Evolutionary conservation across 2,797 vertebrate genomes (phyloP).

Genomic region (Geotrypetes seraphini): DNA sequence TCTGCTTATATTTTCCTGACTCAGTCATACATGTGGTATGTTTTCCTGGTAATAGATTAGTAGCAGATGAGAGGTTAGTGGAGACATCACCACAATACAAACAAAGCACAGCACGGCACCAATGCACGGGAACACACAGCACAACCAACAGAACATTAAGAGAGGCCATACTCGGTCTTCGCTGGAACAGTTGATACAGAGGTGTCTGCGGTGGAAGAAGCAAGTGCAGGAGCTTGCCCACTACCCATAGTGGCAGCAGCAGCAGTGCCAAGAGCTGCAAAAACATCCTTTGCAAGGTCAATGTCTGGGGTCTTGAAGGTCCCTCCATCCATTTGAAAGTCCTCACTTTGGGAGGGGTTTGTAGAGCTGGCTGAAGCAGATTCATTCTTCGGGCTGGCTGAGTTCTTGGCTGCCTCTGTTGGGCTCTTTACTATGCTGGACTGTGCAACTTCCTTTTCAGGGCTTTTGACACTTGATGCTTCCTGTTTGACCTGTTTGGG

Average conservation of each 20-base stretch:
- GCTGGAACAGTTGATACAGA: slow-evolving; percentile 64
- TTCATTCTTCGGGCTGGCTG: slow-evolving; percentile 65
- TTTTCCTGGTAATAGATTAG: no score
- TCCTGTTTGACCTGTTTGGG: slow-evolving; percentile 49
- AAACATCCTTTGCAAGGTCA: slow-evolving; percentile 84
- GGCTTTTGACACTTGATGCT: slow-evolving; percentile 50
- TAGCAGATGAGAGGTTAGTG: background rate
- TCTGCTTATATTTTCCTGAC: no score
- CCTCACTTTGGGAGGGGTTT: slow-evolving; percentile 68
- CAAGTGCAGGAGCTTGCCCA: slow-evolving; percentile 55
- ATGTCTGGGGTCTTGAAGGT: slow-evolving; percentile 81
- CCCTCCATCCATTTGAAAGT: slow-evolving; percentile 86
- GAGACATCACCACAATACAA: slow-evolving; percentile 2
- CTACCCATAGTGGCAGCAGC: slow-evolving; percentile 49
- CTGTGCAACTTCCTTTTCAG: slow-evolving; percentile 50
- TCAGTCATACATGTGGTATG: no score
- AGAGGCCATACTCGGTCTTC: slow-evolving; percentile 91
- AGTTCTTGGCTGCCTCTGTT: slow-evolving; percentile 53
- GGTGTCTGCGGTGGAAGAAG: slow-evolving; percentile 63
- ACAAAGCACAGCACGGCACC: slow-evolving; percentile 57
- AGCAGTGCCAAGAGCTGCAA: slow-evolving; percentile 74
- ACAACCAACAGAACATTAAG: slow-evolving; percentile 62
- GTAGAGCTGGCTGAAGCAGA: slow-evolving; percentile 55
- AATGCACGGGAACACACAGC: slow-evolving; percentile 41
- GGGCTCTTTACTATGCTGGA: slow-evolving; percentile 52